These are phyloP conservation scores for Bellardia pandia DNA, from an alignment of 2,888 invertebrate genomes.

Conservation along the genomic window DNA sequence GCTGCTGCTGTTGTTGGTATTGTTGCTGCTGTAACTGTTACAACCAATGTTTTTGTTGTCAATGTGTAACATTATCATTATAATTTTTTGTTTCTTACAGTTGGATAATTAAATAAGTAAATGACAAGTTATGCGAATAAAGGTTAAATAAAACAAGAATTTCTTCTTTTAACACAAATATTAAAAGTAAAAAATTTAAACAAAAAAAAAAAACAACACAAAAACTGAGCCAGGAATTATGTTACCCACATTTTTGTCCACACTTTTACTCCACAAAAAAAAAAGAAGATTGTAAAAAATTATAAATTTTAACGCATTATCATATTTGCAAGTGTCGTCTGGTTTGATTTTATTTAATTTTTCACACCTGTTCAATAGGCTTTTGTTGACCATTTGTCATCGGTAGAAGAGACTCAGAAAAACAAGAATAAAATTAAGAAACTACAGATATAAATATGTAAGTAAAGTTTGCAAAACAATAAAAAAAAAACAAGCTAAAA, in stretches of 20 bases:
- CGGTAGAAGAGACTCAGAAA: neutral
- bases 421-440: conserved; percentile 38
- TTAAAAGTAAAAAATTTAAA: conserved; percentile 16
- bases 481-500: neutral
- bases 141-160: conserved; percentile 69
- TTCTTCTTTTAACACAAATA: conserved; percentile 64
- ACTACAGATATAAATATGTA: neutral
- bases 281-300: neutral
- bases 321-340: conserved; percentile 41
- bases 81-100: neutral
- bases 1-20: neutral
- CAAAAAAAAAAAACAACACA: neutral
- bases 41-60: conserved; percentile 50
- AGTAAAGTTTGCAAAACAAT: neutral
- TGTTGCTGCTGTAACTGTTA: conserved; percentile 18
- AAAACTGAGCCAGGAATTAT: conserved; percentile 53
- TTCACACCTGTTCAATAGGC: conserved; percentile 72
- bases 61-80: conserved; percentile 63
- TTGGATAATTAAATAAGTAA: conserved; percentile 72
- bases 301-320: conserved; percentile 27
- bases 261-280: conserved; percentile 48
- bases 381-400: conserved; percentile 70
- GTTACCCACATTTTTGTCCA: conserved; percentile 57
- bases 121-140: conserved; percentile 70
- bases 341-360: conserved; percentile 64